phyloP scores from a whole-genome alignment of 2,113 vertebrate genomes.

The Taxidea taxus region DNA sequence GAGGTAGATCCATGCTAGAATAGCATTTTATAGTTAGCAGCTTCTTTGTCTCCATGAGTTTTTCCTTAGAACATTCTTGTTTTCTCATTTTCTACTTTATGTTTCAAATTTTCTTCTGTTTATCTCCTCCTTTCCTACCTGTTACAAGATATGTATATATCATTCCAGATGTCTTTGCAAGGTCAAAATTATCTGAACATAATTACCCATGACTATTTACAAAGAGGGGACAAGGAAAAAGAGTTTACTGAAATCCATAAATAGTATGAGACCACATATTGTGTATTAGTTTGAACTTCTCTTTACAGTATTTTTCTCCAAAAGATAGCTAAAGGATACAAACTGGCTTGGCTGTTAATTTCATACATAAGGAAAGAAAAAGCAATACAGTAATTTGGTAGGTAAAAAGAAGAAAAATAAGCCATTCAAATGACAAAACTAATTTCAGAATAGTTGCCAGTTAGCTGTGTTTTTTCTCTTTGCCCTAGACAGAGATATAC shows the following conservation, averaged over 20 bases:
- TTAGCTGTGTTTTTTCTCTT: neutral
- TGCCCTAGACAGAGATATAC: neutral
- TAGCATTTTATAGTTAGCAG: neutral
- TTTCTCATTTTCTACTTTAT: conserved; percentile 9
- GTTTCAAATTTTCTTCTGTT: neutral
- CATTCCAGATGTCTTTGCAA: conserved; percentile 3
- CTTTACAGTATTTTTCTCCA: neutral
- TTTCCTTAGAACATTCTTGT: conserved; percentile 25
- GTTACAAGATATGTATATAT: neutral
- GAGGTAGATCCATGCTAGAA: neutral
- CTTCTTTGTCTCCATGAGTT: neutral
- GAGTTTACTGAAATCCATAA: neutral
- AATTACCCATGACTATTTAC: neutral
- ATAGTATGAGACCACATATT: neutral
- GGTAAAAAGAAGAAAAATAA: neutral
- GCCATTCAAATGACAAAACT: neutral
- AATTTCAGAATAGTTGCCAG: neutral
- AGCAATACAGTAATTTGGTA: neutral
- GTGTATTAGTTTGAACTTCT: neutral
- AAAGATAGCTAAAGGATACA: neutral
- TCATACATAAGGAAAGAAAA: neutral
- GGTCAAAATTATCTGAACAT: neutral
- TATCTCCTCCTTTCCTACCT: neutral
- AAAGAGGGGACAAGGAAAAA: neutral
- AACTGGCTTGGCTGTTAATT: neutral